Conservation (phyloP, 2,888 invertebrate genomes). For the Pinctada fucata region DNA sequence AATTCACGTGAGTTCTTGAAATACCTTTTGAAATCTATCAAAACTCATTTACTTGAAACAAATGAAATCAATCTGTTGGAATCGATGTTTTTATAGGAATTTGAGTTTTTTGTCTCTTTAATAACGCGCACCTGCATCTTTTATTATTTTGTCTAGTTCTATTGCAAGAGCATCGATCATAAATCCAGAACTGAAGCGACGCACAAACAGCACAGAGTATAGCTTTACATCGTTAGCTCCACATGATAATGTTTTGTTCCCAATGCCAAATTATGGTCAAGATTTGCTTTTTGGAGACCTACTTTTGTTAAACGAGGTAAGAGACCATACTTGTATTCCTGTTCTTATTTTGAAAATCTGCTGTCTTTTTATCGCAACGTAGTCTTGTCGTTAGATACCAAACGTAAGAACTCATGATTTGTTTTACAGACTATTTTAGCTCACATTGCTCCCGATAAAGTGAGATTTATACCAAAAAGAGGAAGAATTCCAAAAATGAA, state of each 20-base stretch:
- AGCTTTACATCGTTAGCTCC: constrained; percentile 67
- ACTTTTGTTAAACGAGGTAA: constrained; percentile 57
- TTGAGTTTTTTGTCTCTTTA: neutral
- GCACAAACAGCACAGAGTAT: constrained; percentile 53
- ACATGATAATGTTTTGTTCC: constrained; percentile 58
- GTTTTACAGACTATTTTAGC: constrained; percentile 63
- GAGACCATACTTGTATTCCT: constrained; percentile 3
- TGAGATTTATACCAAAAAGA: constrained; percentile 56
- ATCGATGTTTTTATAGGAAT: neutral
- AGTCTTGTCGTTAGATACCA: neutral
- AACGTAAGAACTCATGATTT: neutral
- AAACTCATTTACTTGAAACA: neutral
- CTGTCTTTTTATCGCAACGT: neutral
- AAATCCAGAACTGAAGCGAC: constrained; percentile 53
- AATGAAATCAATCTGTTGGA: neutral
- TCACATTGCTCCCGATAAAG: constrained; percentile 57
- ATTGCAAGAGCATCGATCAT: constrained; percentile 62
- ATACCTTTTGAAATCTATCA: neutral
- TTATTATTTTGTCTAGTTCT: constrained; percentile 46
- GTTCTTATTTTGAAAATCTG: neutral
- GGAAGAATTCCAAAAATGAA: constrained; percentile 49
- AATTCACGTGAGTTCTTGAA: constrained; percentile 56
- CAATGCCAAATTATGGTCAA: constrained; percentile 65
- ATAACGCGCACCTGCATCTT: no score
- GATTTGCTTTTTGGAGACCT: constrained; percentile 57